Conservation (phyloP, 2,113 vertebrate species). For the Salvelinus namaycush region DNA sequence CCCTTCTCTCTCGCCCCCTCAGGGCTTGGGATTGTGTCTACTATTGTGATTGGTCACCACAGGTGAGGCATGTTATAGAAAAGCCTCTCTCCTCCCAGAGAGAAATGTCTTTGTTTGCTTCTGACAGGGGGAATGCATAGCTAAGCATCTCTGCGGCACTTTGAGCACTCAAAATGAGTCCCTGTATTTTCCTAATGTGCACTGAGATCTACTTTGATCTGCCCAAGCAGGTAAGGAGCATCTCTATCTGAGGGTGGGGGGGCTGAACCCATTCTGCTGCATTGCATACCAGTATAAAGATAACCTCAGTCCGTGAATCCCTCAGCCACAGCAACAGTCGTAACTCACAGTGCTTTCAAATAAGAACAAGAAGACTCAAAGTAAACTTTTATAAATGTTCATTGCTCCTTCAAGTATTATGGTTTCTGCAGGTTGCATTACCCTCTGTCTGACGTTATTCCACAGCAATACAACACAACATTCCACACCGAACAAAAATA, state of each 20-base stretch:
- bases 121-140: slow-evolving; percentile 54
- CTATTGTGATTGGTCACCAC: slow-evolving; percentile 48
- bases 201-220: slow-evolving; percentile 51
- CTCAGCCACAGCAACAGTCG: neutral
- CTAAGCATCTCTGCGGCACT: slow-evolving; percentile 47
- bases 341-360: too few relatives aligned
- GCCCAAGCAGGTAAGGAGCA: slow-evolving; percentile 10
- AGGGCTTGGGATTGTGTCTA: slow-evolving; percentile 38
- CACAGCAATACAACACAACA: too few relatives aligned
- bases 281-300: neutral
- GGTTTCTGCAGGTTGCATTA: too few relatives aligned
- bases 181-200: slow-evolving; percentile 35
- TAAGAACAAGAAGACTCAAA: neutral
- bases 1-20: slow-evolving; percentile 23
- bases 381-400: neutral
- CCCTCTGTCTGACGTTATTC: too few relatives aligned
- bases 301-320: neutral
- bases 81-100: slow-evolving; percentile 18
- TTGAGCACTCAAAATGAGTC: slow-evolving; percentile 44
- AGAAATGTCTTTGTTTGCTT: slow-evolving; percentile 46
- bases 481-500: too few relatives aligned
- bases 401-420: neutral
- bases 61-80: slow-evolving; percentile 38
- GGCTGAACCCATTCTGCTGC: neutral
- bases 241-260: neutral